Evolutionary conservation across 2,113 vertebrate genomes (phyloP).

Genomic region (Alethe diademata): DNA sequence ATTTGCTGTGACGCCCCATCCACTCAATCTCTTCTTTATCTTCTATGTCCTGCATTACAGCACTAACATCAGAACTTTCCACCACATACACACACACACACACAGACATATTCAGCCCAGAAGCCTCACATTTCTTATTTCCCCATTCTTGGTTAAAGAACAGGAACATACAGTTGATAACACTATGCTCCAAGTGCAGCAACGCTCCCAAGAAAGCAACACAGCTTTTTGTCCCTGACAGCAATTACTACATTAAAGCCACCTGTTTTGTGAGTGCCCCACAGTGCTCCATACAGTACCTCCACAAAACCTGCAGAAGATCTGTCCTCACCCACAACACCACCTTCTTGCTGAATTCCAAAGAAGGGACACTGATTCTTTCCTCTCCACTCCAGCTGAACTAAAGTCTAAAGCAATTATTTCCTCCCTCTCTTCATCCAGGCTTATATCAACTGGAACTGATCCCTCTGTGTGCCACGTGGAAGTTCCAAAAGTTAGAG

Average conservation of each 20-base stretch:
- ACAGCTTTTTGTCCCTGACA: background rate
- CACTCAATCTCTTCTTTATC: background rate
- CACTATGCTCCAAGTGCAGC: background rate
- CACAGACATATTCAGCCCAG: background rate
- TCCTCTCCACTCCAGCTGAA: slow-evolving; percentile 34
- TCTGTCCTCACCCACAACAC: slow-evolving; percentile 3
- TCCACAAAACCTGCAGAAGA: slow-evolving; percentile 8
- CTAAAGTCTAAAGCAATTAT: slow-evolving; percentile 42
- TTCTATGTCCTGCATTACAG: background rate
- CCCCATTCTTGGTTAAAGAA: background rate
- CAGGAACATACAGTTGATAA: background rate
- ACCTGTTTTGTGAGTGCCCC: background rate
- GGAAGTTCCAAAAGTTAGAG: slow-evolving; percentile 44
- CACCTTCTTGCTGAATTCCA: background rate
- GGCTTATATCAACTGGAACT: slow-evolving; percentile 67
- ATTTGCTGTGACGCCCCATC: background rate
- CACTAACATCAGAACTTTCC: background rate
- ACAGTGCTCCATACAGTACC: background rate
- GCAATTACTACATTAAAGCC: background rate
- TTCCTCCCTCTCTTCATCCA: slow-evolving; percentile 60
- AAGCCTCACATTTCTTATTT: background rate
- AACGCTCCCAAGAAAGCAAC: background rate
- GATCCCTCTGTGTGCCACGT: slow-evolving; percentile 65
- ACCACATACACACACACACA: background rate
- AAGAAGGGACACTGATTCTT: background rate